phyloP scores from a whole-genome alignment of 2,888 invertebrate genomes.

The Yponomeuta evonymella region DNA sequence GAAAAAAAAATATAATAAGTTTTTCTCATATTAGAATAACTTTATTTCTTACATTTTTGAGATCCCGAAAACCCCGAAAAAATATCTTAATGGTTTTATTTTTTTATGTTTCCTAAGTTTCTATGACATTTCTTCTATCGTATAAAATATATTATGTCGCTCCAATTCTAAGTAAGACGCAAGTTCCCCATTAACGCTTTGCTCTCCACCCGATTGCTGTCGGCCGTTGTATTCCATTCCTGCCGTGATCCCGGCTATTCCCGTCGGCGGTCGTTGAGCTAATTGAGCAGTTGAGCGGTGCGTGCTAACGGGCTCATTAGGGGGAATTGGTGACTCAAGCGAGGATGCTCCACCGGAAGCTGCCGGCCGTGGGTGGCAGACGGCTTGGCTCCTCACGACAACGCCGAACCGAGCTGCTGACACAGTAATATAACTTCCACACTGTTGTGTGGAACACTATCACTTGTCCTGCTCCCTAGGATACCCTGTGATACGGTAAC shows the following conservation, averaged over 20 bases:
- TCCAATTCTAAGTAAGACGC: no score
- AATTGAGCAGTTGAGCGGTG: slow-evolving; percentile 74
- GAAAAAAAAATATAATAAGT: no score
- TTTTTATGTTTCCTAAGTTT: no score
- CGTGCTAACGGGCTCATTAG: slow-evolving; percentile 73
- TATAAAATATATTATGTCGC: no score
- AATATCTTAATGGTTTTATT: no score
- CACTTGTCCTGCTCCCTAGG: background rate
- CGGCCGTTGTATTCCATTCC: background rate
- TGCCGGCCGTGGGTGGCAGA: slow-evolving; percentile 64
- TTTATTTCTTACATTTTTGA: no score
- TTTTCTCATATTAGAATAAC: no score
- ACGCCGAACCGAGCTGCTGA: background rate
- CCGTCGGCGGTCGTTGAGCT: slow-evolving; percentile 65
- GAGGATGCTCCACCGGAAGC: slow-evolving; percentile 39
- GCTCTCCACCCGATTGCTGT: background rate
- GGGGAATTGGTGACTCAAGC: slow-evolving; percentile 68
- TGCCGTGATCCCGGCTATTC: slow-evolving; percentile 57
- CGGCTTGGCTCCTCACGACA: slow-evolving; percentile 60
- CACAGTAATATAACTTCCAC: background rate
- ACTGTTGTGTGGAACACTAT: background rate
- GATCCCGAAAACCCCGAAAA: no score
- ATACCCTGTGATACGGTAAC: no score
- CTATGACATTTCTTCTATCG: no score
- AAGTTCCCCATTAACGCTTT: no score